Conservation (phyloP, 1,140 invertebrate species). For the Drosophila malerkotliana region DNA sequence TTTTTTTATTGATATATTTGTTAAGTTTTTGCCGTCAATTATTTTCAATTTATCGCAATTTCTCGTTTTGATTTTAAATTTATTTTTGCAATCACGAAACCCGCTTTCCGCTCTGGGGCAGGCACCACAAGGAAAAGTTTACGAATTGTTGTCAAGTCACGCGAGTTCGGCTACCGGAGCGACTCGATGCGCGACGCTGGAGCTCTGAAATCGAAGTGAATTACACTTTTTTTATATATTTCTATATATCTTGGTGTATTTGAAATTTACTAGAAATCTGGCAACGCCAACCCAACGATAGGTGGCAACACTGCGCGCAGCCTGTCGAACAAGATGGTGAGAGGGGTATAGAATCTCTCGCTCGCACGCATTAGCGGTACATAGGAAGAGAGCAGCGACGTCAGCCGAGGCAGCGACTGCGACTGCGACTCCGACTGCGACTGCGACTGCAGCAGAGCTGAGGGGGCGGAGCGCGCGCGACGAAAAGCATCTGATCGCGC, state of each 20-base stretch:
- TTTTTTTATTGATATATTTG: background rate
- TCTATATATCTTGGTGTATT: background rate
- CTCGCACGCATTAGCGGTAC: background rate
- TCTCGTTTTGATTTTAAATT: background rate
- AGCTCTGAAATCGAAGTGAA: constrained; percentile 73
- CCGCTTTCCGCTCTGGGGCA: background rate
- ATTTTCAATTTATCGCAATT: background rate
- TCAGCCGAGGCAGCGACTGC: constrained; percentile 10
- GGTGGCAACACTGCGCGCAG: background rate
- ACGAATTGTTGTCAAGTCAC: constrained; percentile 44
- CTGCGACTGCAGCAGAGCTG: constrained; percentile 41
- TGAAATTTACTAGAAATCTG: constrained; percentile 65
- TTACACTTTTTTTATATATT: constrained; percentile 35
- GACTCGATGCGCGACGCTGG: constrained; percentile 49
- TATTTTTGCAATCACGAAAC: background rate
- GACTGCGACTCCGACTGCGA: constrained; percentile 7
- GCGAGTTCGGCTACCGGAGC: constrained; percentile 55
- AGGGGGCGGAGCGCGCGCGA: constrained; percentile 1
- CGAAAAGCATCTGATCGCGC: constrained; percentile 24
- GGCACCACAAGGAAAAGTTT: constrained; percentile 25
- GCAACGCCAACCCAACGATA: background rate
- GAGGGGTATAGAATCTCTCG: background rate
- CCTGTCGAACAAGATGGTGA: background rate
- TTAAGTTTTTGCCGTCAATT: background rate
- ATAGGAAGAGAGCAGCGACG: background rate